Percentiles rank a stretch among this genome's conserved stretches.
phyloP scores from a whole-genome alignment of 2,113 vertebrate genomes.

The Pampusana beccarii region DNA sequence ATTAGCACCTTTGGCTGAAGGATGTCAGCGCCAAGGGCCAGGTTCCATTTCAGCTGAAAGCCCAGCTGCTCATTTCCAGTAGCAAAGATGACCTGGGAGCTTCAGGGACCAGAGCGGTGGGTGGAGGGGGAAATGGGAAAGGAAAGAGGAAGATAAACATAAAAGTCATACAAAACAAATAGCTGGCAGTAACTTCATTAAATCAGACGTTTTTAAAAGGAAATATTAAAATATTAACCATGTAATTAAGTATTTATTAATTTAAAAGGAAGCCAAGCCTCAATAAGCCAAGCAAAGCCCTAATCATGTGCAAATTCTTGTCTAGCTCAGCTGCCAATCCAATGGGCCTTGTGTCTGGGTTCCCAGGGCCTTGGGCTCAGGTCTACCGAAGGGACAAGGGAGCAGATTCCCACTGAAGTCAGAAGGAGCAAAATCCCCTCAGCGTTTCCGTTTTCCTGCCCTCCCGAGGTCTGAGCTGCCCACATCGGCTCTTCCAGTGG shows the following conservation, averaged over 20 bases:
- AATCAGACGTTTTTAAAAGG: conserved; percentile 42
- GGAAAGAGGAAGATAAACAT: conserved; percentile 48
- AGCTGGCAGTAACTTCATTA: conserved; percentile 43
- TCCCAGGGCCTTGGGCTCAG: not conserved
- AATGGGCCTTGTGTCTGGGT: not conserved
- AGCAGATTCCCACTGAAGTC: not conserved
- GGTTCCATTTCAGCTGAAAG: not conserved
- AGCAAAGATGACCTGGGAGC: not conserved
- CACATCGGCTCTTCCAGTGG: accelerated
- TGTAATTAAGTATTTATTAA: conserved; percentile 67
- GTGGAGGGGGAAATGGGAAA: not conserved
- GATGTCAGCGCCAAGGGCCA: not conserved
- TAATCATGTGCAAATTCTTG: not conserved
- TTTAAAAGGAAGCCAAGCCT: conserved; percentile 24
- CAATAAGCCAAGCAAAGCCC: conserved; percentile 8
- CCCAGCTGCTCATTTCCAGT: not conserved
- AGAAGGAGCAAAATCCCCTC: not conserved
- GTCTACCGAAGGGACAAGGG: accelerated
- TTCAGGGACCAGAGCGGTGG: not conserved
- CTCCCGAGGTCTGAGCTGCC: not conserved
- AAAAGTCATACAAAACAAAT: conserved; percentile 61
- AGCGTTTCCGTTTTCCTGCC: not conserved
- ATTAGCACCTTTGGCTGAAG: not conserved
- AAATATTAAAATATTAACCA: conserved; percentile 66
- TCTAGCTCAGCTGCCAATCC: not conserved